These are phyloP conservation scores for Tanypteryx hageni DNA, from an alignment of 2,888 invertebrate species.

Conservation along the genomic window DNA sequence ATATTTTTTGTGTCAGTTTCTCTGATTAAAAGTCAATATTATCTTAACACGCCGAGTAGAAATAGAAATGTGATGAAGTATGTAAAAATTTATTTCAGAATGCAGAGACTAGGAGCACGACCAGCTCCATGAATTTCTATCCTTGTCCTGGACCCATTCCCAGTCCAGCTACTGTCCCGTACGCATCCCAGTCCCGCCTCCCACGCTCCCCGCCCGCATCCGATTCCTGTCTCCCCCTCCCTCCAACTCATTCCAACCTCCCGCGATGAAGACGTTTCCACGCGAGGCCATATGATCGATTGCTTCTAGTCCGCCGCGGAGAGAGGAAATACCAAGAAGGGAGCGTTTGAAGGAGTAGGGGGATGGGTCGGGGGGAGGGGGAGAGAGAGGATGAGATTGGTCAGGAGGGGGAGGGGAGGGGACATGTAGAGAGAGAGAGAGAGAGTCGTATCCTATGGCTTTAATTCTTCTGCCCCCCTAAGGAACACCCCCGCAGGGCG, in stretches of 20 bases:
- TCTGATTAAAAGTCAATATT: too few species aligned
- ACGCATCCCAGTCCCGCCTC: not conserved
- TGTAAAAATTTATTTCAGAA: too few species aligned
- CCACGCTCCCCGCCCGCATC: not conserved
- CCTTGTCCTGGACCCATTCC: too few species aligned
- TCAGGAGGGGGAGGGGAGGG: too few species aligned
- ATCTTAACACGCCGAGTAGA: too few species aligned
- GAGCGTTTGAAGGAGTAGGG: too few species aligned
- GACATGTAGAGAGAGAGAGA: not conserved
- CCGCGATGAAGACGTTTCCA: constrained; percentile 9
- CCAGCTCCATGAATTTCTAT: too few species aligned
- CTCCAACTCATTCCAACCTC: not conserved
- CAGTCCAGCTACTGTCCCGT: too few species aligned
- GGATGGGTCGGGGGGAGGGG: not conserved
- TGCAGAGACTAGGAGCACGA: too few species aligned
- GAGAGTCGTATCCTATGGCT: not conserved
- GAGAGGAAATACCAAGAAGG: not conserved
- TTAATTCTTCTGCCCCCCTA: not conserved
- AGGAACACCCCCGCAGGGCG: not conserved
- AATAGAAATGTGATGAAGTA: too few species aligned
- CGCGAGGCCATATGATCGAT: not conserved
- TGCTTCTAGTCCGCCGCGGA: not conserved
- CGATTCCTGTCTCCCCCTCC: not conserved
- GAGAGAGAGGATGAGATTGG: not conserved
- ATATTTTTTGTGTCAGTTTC: too few species aligned